A percentile compares a stretch with the other conserved stretches of the same genome.
phyloP scores from a whole-genome alignment of 64 coral and sea anemone genomes.

The Stichodactyla helianthus region DNA sequence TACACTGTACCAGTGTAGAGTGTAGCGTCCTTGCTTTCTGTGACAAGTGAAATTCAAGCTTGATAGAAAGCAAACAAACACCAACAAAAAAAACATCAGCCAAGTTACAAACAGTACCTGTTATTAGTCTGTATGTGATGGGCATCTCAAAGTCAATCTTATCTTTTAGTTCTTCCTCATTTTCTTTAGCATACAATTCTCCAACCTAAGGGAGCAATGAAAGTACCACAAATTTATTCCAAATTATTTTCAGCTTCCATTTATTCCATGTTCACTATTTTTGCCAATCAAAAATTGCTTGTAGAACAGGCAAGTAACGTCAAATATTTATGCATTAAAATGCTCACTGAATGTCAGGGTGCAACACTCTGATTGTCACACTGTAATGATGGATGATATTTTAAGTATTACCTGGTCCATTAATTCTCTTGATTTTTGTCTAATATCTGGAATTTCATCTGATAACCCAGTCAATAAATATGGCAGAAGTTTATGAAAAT shows the following conservation, averaged over 20 bases:
- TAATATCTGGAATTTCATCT: conserved; percentile 95
- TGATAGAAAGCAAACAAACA: no score
- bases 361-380: no score
- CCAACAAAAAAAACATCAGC: no score
- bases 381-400: background rate
- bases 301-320: no score
- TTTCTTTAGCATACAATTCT: conserved; percentile 79
- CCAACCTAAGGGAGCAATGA: conserved; percentile 58
- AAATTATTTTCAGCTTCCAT: background rate
- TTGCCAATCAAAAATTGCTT: no score
- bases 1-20: no score
- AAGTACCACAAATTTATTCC: background rate
- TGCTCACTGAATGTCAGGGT: no score
- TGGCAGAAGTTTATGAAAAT: conserved; percentile 96
- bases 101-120: conserved; percentile 22
- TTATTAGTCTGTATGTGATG: conserved; percentile 35
- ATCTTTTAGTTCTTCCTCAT: conserved; percentile 96
- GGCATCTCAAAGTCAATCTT: conserved; percentile 83
- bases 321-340: no score
- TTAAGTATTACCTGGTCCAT: conserved; percentile 74
- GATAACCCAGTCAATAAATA: conserved; percentile 87
- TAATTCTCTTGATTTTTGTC: conserved; percentile 68
- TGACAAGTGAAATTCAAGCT: no score
- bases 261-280: no score
- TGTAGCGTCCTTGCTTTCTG: no score